These are phyloP conservation scores for Mormyrops boulengeri DNA, from an alignment of 2,797 vertebrate genomes.

Conservation along the genomic window DNA sequence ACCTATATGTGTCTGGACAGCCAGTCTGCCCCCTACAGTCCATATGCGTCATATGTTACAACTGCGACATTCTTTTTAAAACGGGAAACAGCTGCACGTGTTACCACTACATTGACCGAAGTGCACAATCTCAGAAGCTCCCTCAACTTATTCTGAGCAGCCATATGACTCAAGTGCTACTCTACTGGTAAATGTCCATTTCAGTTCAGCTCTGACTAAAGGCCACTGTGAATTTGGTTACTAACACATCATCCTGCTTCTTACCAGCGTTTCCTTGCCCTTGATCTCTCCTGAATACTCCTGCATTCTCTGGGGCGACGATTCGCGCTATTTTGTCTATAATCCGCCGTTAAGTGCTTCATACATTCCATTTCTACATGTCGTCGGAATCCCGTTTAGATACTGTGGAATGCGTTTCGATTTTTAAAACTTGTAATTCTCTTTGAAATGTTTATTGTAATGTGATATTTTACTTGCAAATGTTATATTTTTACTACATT, in stretches of 20 bases:
- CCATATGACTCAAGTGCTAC: background rate
- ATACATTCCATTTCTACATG: slow-evolving; percentile 64
- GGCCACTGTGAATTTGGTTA: background rate
- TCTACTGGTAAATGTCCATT: background rate
- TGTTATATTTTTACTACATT: slow-evolving; percentile 59
- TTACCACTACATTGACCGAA: background rate
- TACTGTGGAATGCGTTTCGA: slow-evolving; percentile 30
- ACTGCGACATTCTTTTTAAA: background rate
- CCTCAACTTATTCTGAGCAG: background rate
- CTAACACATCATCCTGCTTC: background rate
- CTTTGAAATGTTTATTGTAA: slow-evolving; percentile 61
- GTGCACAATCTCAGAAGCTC: background rate
- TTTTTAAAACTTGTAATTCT: slow-evolving; percentile 42
- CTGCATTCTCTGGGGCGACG: background rate
- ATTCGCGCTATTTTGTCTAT: background rate
- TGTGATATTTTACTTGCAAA: slow-evolving; percentile 58
- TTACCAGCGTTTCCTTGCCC: background rate
- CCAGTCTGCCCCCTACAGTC: background rate
- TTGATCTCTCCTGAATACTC: background rate
- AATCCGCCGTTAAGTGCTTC: slow-evolving; percentile 32
- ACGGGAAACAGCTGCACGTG: background rate
- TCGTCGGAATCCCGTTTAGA: slow-evolving; percentile 42
- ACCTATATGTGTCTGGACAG: background rate
- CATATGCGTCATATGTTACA: background rate
- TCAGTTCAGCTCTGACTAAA: background rate